Percentiles rank a stretch among this genome's conserved stretches.
Conservation (phyloP, 2,888 invertebrate genomes). For the Apotomis betuletana region DNA sequence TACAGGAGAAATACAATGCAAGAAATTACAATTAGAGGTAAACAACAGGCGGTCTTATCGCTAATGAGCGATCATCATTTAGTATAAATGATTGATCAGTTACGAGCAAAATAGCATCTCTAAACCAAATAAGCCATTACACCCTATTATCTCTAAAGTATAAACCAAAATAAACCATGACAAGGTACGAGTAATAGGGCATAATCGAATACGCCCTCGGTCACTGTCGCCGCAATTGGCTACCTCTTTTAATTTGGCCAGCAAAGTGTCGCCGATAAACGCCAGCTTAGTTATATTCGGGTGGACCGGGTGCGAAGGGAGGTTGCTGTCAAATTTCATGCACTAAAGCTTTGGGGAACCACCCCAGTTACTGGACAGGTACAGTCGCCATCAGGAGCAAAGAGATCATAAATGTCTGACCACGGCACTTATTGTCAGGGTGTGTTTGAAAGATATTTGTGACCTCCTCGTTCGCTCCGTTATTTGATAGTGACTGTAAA, state of each 20-base stretch:
- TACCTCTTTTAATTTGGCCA: constrained; percentile 65
- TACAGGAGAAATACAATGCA: too few species aligned
- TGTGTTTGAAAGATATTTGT: too few species aligned
- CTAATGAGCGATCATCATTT: too few species aligned
- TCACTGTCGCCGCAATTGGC: constrained; percentile 48
- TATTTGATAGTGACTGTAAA: too few species aligned
- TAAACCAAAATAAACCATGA: too few species aligned
- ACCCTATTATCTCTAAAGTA: not conserved
- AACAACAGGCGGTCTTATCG: too few species aligned
- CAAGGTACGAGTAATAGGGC: constrained; percentile 2
- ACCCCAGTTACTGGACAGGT: constrained; percentile 58
- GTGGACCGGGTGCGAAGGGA: constrained; percentile 47
- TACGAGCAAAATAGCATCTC: too few species aligned
- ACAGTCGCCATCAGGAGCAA: constrained; percentile 47
- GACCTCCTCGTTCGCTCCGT: too few species aligned
- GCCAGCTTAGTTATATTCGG: constrained; percentile 62
- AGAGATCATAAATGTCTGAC: too few species aligned
- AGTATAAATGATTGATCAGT: too few species aligned
- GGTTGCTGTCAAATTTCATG: constrained; percentile 73
- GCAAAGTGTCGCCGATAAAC: constrained; percentile 63
- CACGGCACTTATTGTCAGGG: too few species aligned
- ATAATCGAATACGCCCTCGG: constrained; percentile 18
- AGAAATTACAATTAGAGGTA: too few species aligned
- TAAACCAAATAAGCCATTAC: constrained; percentile 4
- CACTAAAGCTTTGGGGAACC: constrained; percentile 65